Evolutionary conservation across 2,888 invertebrate genomes (phyloP), one percentile per base, ranked within the genome.

Genomic region (Eupithecia pulchellata): DNA sequence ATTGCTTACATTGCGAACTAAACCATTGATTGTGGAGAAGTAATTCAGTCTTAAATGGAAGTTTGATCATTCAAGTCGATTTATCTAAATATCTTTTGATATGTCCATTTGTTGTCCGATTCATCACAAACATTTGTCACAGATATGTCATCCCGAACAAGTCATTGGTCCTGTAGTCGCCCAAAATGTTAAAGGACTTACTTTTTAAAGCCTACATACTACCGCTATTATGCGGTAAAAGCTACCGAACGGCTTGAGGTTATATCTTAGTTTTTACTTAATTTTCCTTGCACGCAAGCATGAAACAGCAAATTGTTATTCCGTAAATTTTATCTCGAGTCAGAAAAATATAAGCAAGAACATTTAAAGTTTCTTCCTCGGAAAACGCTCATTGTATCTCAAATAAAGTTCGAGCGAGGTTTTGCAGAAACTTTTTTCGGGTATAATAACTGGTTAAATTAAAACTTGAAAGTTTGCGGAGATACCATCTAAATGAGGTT

Each of bases 311-410:
- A 52, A 79, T 77, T 75, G 71, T 74, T 71, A 77, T 75, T 79
- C 78, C 75, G 79, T 78, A 74, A 73, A 75, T 82, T 83, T 81
- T 82, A 77, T 79, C 75, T 77, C 75, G 75, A 74, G 75, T 78
- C 78, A 72, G 60, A 78, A 77, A 82, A 84, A 81, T 84, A 82
- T 80, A 75, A 78, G 81, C 79, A 84, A 79, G 81, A 79, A 83
- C 86, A 85, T 89, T 87, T 86, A 87, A 91, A 90, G 84, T 90
- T 84, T 76, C 79, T 79, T 81, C 78, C 80, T 82, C 81, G 79
- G 82, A 81, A 88, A 86, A 87, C 87, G 83, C 82, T 68, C 78
- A 87, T 88, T 87, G 85, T 82, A 83, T 84, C 80, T 74, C 69
- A 66, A 76, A 79, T 79, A 81, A 80, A 85, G 82, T 83, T 82